Conservation (phyloP, 2,888 invertebrate genomes). For the Dexiosoma caninum region DNA sequence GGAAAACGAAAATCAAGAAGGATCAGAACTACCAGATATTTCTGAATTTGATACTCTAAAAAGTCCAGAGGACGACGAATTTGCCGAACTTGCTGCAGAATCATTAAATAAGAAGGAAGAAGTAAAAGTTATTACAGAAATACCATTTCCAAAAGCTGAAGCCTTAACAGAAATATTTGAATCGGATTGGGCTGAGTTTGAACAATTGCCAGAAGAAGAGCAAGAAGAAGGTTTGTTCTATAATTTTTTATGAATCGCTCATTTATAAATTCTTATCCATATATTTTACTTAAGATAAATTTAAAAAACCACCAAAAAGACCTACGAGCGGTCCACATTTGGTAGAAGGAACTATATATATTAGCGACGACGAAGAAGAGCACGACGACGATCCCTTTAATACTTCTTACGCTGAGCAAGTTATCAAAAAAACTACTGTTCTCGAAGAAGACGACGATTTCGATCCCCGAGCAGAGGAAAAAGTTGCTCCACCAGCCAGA, state of each 20-base stretch:
- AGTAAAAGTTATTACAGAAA: conserved; percentile 75
- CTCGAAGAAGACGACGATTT: conserved; percentile 79
- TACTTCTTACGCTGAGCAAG: conserved; percentile 88
- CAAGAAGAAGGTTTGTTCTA: conserved; percentile 62
- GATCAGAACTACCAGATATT: conserved; percentile 72
- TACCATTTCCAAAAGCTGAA: conserved; percentile 77
- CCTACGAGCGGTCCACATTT: conserved; percentile 74
- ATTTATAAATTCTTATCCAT: neutral
- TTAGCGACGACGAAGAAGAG: conserved; percentile 79
- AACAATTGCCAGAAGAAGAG: conserved; percentile 78
- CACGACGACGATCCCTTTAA: conserved; percentile 87
- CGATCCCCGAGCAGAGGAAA: conserved; percentile 83
- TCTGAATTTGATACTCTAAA: conserved; percentile 81
- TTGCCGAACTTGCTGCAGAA: conserved; percentile 87
- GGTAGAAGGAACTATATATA: conserved; percentile 71
- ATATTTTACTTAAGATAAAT: conserved; percentile 71
- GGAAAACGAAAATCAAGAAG: conserved; percentile 59
- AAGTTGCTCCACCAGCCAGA: conserved; percentile 66
- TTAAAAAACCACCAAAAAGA: conserved; percentile 75
- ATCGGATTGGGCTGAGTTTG: conserved; percentile 84
- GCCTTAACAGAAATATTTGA: conserved; percentile 78
- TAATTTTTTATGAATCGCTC: neutral
- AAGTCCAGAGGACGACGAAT: conserved; percentile 85
- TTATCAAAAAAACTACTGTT: conserved; percentile 79
- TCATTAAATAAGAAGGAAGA: conserved; percentile 82